Evolutionary conservation across 1,140 invertebrate genomes (phyloP).

Genomic region (Dufourea novaeangliae): DNA sequence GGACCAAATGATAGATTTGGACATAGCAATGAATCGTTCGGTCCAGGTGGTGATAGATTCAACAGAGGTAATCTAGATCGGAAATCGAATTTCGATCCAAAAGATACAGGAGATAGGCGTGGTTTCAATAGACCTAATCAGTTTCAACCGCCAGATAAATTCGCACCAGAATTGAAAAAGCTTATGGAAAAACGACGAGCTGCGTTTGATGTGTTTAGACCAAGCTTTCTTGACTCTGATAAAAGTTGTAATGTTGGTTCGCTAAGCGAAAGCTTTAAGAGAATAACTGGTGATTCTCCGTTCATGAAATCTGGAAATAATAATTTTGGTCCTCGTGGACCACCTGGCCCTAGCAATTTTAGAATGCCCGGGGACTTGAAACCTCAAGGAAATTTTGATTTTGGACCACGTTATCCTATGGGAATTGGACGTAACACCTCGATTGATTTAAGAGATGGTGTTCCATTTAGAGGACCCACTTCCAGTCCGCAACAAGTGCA

Average conservation of each 20-base stretch:
- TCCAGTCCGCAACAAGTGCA: constrained; percentile 35
- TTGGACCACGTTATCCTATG: constrained; percentile 26
- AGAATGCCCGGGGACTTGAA: constrained; percentile 57
- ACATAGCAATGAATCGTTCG: constrained; percentile 32
- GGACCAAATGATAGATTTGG: constrained; percentile 49
- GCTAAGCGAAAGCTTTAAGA: constrained; percentile 78
- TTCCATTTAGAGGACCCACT: constrained; percentile 30
- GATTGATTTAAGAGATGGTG: constrained; percentile 18
- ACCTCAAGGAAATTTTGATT: constrained; percentile 26
- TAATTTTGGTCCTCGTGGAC: constrained; percentile 31
- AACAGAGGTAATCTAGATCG: constrained; percentile 58
- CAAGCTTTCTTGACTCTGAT: constrained; percentile 71
- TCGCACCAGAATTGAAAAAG: constrained; percentile 76
- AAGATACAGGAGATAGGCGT: constrained; percentile 58
- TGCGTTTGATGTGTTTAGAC: constrained; percentile 76
- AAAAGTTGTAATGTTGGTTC: constrained; percentile 71
- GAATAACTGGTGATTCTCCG: constrained; percentile 74
- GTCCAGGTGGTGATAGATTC: constrained; percentile 63
- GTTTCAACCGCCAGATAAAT: constrained; percentile 61
- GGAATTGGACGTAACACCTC: constrained; percentile 52
- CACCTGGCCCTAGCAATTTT: constrained; percentile 1
- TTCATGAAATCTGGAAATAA: constrained; percentile 54
- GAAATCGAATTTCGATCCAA: constrained; percentile 65
- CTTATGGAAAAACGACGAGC: constrained; percentile 78
- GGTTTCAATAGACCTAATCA: constrained; percentile 57